phyloP scores from a whole-genome alignment of 2,113 vertebrate genomes.

The Rhadina sibilatrix region DNA sequence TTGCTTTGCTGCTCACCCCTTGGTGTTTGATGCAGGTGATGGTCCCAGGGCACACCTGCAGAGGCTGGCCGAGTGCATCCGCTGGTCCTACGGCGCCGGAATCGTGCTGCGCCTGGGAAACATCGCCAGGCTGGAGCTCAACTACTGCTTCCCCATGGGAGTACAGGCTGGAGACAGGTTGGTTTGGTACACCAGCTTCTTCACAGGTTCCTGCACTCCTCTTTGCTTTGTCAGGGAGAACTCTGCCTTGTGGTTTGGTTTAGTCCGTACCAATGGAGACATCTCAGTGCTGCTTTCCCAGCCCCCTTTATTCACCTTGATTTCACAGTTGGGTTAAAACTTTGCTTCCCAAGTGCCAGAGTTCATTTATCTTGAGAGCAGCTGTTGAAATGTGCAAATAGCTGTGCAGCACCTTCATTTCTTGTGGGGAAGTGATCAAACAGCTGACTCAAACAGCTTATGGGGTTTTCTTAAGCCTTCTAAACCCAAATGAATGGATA shows the following conservation, averaged over 20 bases:
- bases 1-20: not conserved
- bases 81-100: constrained; percentile 93
- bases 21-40: constrained; percentile 74
- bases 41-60: constrained; percentile 89
- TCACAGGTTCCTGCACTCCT: not conserved
- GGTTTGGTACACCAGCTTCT: not conserved
- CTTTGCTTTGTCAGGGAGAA: not conserved
- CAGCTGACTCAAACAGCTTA: not conserved
- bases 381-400: not conserved
- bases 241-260: not conserved
- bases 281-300: not conserved
- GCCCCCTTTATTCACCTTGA: not conserved
- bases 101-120: constrained; percentile 91
- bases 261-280: not conserved
- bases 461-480: not conserved
- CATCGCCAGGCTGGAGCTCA: constrained; percentile 94
- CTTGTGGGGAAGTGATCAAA: not conserved
- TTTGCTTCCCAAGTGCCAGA: not conserved
- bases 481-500: not conserved
- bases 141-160: constrained; percentile 96
- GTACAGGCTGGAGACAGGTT: constrained; percentile 93
- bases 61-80: constrained; percentile 87
- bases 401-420: not conserved
- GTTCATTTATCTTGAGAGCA: not conserved
- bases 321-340: not conserved